Percentiles rank a stretch among this genome's conserved stretches.
Conservation (phyloP, 1,140 invertebrate genomes). For the Magallana ariakensis region DNA sequence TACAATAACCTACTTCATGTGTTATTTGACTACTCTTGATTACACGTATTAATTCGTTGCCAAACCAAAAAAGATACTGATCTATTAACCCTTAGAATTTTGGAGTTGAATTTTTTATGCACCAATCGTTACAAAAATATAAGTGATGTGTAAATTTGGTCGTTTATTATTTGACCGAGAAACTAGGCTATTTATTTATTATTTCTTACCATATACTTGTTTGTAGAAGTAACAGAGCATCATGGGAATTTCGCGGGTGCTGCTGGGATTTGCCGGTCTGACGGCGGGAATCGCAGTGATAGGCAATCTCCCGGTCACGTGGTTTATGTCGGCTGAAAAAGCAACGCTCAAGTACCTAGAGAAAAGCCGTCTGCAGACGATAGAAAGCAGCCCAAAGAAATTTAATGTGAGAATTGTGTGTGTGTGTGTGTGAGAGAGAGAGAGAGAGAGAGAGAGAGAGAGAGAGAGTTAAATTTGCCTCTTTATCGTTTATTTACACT, state of each 20-base stretch:
- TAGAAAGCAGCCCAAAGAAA: constrained; percentile 53
- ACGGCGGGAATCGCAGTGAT: constrained; percentile 63
- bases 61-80: too few relatives aligned
- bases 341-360: constrained; percentile 65
- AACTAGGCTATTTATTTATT: too few relatives aligned
- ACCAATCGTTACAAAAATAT: too few relatives aligned
- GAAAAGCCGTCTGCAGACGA: constrained; percentile 60
- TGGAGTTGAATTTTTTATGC: too few relatives aligned
- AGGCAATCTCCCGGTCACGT: constrained; percentile 65
- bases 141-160: too few relatives aligned
- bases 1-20: too few relatives aligned
- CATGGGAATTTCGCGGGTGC: constrained; percentile 51
- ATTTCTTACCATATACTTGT: too few relatives aligned
- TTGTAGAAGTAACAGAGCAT: background rate
- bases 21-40: too few relatives aligned
- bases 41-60: too few relatives aligned
- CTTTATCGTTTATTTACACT: too few relatives aligned
- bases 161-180: too few relatives aligned
- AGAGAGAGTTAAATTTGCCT: background rate
- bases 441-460: background rate
- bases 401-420: constrained; percentile 45
- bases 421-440: background rate
- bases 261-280: constrained; percentile 63
- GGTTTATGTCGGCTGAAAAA: constrained; percentile 60
- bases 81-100: too few relatives aligned